phyloP scores from a whole-genome alignment of 2,888 invertebrate species.

The Hirtodrosophila alboralis region DNA sequence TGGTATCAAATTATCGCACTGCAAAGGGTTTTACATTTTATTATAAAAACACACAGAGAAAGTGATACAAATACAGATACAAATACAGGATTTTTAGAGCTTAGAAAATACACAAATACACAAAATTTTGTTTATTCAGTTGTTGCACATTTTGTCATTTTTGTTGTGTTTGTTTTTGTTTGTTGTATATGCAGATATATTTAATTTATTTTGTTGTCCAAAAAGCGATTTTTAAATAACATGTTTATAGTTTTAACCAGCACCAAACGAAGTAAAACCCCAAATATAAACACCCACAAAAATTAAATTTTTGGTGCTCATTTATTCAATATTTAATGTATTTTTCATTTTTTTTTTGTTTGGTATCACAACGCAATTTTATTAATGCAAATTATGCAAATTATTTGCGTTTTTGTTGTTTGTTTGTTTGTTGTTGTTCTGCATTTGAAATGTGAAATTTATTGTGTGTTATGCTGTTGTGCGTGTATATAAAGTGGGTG shows the following conservation, averaged over 20 bases:
- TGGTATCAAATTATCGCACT: conserved; percentile 19
- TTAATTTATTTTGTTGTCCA: conserved; percentile 53
- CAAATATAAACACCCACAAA: conserved; percentile 25
- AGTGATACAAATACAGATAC: conserved; percentile 1
- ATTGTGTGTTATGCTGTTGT: too few relatives aligned
- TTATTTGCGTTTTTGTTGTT: conserved; percentile 19
- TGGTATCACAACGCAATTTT: conserved; percentile 32
- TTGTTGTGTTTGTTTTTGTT: conserved; percentile 35
- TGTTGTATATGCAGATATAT: conserved; percentile 63
- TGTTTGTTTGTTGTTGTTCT: too few relatives aligned
- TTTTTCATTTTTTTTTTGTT: conserved; percentile 40
- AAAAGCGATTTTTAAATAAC: conserved; percentile 4
- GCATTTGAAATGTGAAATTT: too few relatives aligned
- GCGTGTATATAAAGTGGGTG: too few relatives aligned
- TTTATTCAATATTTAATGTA: conserved; percentile 42
- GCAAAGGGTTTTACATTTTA: conserved; percentile 33
- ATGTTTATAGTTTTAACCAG: conserved; percentile 7
- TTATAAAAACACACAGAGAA: conserved; percentile 2
- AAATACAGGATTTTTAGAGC: not conserved
- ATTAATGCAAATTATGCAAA: conserved; percentile 64
- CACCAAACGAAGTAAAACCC: conserved; percentile 1
- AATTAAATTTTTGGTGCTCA: conserved; percentile 61
- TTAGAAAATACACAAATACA: conserved; percentile 28
- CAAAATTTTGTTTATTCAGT: conserved; percentile 42
- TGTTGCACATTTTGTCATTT: conserved; percentile 18